Base-by-base conservation (phyloP, 2,113 vertebrate species). In the Anas platyrhynchos region DNA sequence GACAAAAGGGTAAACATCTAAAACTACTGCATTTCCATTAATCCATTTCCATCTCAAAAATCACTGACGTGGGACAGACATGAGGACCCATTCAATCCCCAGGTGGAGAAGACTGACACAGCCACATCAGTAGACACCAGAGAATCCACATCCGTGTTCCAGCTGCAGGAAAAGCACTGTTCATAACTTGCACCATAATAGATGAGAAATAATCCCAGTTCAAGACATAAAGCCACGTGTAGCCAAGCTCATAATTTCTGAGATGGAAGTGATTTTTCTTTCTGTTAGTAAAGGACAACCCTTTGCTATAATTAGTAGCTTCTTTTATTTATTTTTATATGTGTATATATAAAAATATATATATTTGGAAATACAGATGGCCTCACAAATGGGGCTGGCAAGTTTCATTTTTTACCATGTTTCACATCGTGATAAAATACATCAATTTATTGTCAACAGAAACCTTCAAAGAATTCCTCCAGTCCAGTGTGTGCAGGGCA, bases 61-160 rank as follows among this genome's bases (percentile, higher is more conserved):
- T 43, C 61, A 67, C 15, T n/a, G 27, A 8, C 1, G 1, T 27
- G 23, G 75, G 22, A 71, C 75, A 76, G 18, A 12, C 7, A 1
- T 0, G 2, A 0, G 0, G 18, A 32, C 29, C 7, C 26, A 25
- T 65, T 80, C 8, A 2, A 26, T 62, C 13, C 26, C 7, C 26
- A 25, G n/a, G 46, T 61, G 31, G 26, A 16, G 31, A 89, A 86
- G 26, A 52, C 13, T 72, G 58, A 48, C 4, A 0, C 48, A 69
- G 41, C 43, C 50, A 32, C 1, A 0, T 68, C 38, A 83, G 61
- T 12, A 58, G 55, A 79, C 27, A 44, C 18, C 16, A 41, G 54
- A 50, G 67, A 74, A 50, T 16, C 41, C 26, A 29, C 15, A 25
- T 11, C 27, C 8, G 13, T 36, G 22, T n/a, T 91, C 55, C 55